Base-by-base conservation (phyloP, 2,797 vertebrate genomes). In the Pelochelys cantorii region DNA sequence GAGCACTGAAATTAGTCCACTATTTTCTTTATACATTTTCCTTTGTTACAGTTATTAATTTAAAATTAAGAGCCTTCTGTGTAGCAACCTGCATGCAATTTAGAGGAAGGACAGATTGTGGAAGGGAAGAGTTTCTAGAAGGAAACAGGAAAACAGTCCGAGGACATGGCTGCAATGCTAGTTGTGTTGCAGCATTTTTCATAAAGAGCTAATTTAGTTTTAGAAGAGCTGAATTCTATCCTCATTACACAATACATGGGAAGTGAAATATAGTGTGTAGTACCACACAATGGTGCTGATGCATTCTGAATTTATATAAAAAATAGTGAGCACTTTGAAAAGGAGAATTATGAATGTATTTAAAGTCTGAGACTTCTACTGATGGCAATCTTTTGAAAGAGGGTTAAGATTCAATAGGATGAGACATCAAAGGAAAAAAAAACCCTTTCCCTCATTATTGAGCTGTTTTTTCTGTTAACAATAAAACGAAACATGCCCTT, bases 311-410 rank as follows among this genome's bases (percentile, higher is more conserved):
- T 79, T 85, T 81, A 93, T 11, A 75, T 79, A 37, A 84, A 7
- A 92, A 94, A 53, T 37, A 74, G 11, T 52, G 1, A 17, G 34
- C 34, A 2, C 3, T 81, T 80, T 79, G 11, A 27, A 34, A 60
- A 15, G 74, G 37, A 23, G 42, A 90, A 29, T n/a, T 80, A 81
- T 60, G 5, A 54, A 52, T 75, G n/a, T 87, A 52, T 37, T 91
- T 90, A 62, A 79, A 80, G 74, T 4, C 2, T 65, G 48, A 8
- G 1, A 0, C 0, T 11, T 57, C 4, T 85, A 1, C 1, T 84
- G 74, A 25, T 5, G 53, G 84, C 88, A 57, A 79, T 37, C 0
- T 10, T 52, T 2, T 55, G 27, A 59, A 79, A 13, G 5, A 59
- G 2, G 81, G 0, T 78, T 56, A 90, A 90, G 3, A 17, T 4